These are phyloP conservation scores for Ochlodes sylvanus DNA, from an alignment of 2,888 invertebrate genomes.

Conservation along the genomic window DNA sequence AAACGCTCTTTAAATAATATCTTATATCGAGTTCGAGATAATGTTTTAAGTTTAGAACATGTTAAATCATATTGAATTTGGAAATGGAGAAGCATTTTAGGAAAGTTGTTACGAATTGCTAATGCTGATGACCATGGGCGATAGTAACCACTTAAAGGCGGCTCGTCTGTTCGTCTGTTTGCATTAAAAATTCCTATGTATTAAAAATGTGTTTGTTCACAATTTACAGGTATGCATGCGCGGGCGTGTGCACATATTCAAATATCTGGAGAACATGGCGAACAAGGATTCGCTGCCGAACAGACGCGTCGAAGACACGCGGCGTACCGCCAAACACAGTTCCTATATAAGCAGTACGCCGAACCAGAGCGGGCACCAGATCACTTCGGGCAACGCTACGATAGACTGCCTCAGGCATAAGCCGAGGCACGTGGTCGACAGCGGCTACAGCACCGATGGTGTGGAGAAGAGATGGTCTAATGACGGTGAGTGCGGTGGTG, in stretches of 20 bases:
- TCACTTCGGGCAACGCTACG: conserved; percentile 76
- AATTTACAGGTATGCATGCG: conserved; percentile 92
- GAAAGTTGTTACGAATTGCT: too few relatives aligned
- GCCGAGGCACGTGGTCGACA: conserved; percentile 91
- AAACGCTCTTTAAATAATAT: too few relatives aligned
- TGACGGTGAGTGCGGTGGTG: conserved; percentile 82
- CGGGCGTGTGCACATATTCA: conserved; percentile 97
- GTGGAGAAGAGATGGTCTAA: conserved; percentile 94
- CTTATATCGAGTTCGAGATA: too few relatives aligned
- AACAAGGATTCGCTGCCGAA: conserved; percentile 86
- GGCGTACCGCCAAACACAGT: conserved; percentile 74
- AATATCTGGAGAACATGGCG: conserved; percentile 95
- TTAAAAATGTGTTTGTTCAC: neutral
- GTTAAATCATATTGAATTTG: too few relatives aligned
- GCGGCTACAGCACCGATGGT: conserved; percentile 95
- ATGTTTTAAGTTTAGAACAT: too few relatives aligned
- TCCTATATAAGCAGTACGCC: conserved; percentile 67
- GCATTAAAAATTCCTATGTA: too few relatives aligned
- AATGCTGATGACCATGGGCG: too few relatives aligned
- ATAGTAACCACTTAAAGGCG: too few relatives aligned
- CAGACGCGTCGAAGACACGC: conserved; percentile 79
- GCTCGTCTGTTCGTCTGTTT: too few relatives aligned
- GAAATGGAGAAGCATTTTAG: too few relatives aligned
- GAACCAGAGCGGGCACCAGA: conserved; percentile 65
- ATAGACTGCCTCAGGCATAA: conserved; percentile 80